Percentiles rank a stretch among this genome's conserved stretches.
Conservation (phyloP, 2,797 vertebrate genomes). For the Serranus cabrilla region DNA sequence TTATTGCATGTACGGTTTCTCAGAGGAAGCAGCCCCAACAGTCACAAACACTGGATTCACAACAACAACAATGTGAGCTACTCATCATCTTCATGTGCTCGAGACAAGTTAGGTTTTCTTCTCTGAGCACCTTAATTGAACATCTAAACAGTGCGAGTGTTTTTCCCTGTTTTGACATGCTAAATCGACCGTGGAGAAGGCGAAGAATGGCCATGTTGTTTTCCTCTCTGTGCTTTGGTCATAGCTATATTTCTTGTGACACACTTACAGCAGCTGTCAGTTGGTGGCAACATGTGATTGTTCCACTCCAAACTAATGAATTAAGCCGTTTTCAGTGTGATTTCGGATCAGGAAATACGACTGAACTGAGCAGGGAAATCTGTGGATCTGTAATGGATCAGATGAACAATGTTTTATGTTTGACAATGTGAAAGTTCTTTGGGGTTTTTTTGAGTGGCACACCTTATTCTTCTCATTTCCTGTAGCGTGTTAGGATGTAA, state of each 20-base stretch:
- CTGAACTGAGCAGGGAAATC: conserved; percentile 59
- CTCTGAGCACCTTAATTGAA: conserved; percentile 30
- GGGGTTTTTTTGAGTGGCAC: conserved; percentile 18
- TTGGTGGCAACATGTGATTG: conserved; percentile 74
- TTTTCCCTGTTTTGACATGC: conserved; percentile 37
- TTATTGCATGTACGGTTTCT: conserved; percentile 34
- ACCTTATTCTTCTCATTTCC: conserved; percentile 37
- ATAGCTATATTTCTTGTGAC: conserved; percentile 56
- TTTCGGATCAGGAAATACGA: conserved; percentile 43
- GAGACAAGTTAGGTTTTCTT: conserved; percentile 16
- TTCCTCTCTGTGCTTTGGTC: conserved; percentile 46
- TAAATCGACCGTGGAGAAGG: conserved; percentile 45
- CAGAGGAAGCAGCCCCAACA: conserved; percentile 37
- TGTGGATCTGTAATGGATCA: conserved; percentile 34
- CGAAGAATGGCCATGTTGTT: conserved; percentile 69
- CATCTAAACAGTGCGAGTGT: conserved; percentile 25
- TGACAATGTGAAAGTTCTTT: conserved; percentile 68
- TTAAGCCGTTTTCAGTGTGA: conserved; percentile 52
- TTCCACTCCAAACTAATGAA: conserved; percentile 59
- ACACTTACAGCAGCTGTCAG: conserved; percentile 53
- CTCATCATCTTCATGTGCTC: not conserved
- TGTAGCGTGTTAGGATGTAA: conserved; percentile 36
- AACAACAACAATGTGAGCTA: conserved; percentile 1
- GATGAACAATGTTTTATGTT: conserved; percentile 54
- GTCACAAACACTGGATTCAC: conserved; percentile 28